Percentiles rank a stretch among this genome's conserved stretches.
Evolutionary conservation across 2,113 vertebrate genomes (phyloP).

Genomic region (Anarhynchus alexandrinus): DNA sequence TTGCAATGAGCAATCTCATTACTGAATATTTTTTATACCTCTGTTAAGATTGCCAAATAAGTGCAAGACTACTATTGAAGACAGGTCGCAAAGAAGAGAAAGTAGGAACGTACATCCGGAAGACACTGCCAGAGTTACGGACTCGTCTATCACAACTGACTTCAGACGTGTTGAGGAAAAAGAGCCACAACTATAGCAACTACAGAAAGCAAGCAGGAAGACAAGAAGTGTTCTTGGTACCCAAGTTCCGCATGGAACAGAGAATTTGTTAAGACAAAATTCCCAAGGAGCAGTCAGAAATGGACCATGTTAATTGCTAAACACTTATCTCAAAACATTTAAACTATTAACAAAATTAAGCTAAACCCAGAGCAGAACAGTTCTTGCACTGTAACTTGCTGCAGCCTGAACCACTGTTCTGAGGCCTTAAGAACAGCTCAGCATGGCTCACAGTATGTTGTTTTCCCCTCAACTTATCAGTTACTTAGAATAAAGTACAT

Average conservation of each 20-base stretch:
- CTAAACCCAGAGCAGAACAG: neutral
- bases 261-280: neutral
- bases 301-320: neutral
- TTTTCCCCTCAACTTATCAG: neutral
- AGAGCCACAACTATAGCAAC: neutral
- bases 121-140: neutral
- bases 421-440: neutral
- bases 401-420: neutral
- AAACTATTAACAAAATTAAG: neutral
- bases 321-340: neutral
- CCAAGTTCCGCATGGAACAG: neutral
- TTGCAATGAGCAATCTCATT: neutral
- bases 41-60: neutral
- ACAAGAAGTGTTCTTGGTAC: neutral
- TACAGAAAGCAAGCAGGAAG: neutral
- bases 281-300: neutral
- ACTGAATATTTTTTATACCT: neutral
- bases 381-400: neutral
- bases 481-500: neutral
- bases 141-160: neutral
- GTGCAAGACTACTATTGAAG: neutral
- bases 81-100: neutral
- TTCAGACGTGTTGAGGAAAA: neutral
- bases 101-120: neutral
- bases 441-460: neutral